Evolutionary conservation across 2,888 invertebrate species (phyloP).

Genomic region (Oasisia sp.): DNA sequence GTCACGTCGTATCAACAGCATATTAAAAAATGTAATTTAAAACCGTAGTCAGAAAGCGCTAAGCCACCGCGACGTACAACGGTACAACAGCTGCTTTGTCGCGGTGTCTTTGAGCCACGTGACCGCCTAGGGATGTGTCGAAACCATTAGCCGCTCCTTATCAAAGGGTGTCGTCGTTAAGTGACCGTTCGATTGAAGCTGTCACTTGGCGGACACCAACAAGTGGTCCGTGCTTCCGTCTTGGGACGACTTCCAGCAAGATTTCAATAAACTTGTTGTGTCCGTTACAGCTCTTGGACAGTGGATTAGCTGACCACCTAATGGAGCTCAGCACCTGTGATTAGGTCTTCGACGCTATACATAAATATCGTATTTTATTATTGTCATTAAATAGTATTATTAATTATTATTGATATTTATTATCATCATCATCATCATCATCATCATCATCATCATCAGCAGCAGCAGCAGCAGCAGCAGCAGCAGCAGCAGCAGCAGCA

Average conservation of each 20-base stretch:
- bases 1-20: not conserved
- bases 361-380: too few relatives aligned
- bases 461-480: too few relatives aligned
- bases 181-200: not conserved
- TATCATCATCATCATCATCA: too few relatives aligned
- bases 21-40: not conserved
- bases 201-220: not conserved
- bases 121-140: not conserved
- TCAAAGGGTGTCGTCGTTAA: not conserved
- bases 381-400: too few relatives aligned
- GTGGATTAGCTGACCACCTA: too few relatives aligned
- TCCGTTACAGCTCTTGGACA: too few relatives aligned
- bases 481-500: too few relatives aligned
- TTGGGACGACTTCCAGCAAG: not conserved
- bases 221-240: not conserved
- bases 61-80: not conserved
- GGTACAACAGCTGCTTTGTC: not conserved
- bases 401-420: too few relatives aligned
- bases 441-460: too few relatives aligned
- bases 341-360: too few relatives aligned
- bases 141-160: slow-evolving; percentile 1
- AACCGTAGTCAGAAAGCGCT: not conserved
- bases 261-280: not conserved
- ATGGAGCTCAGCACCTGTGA: too few relatives aligned
- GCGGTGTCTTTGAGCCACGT: not conserved